These are phyloP conservation scores for Kryphioiulus occultus DNA, from an alignment of 2,888 invertebrate species.

Conservation along the genomic window DNA sequence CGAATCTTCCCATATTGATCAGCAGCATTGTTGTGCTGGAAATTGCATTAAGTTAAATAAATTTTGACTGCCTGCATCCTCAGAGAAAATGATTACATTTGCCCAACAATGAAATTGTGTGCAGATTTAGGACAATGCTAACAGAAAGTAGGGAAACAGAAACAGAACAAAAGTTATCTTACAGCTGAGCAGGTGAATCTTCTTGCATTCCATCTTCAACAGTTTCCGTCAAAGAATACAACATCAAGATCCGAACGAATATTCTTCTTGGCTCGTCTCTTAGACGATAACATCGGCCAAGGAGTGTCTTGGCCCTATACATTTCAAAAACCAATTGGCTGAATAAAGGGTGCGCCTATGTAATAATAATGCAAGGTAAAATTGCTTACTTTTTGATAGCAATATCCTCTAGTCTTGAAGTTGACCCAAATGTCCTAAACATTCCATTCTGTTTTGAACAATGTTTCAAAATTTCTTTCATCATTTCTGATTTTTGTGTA, in stretches of 20 bases:
- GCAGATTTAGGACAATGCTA: no score
- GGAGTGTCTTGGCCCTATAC: slow-evolving; percentile 55
- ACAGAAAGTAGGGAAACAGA: no score
- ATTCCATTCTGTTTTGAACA: neutral
- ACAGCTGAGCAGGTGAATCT: slow-evolving; percentile 56
- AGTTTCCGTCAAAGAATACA: slow-evolving; percentile 62
- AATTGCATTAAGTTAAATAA: neutral
- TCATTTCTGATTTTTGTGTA: neutral
- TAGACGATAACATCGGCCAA: slow-evolving; percentile 62
- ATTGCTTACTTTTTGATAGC: neutral
- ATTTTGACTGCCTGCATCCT: no score
- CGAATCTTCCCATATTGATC: slow-evolving; percentile 63
- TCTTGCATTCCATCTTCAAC: slow-evolving; percentile 58
- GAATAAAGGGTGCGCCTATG: no score
- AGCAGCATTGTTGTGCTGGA: slow-evolving; percentile 61
- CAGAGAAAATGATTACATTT: no score
- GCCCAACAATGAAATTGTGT: no score
- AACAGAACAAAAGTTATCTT: slow-evolving; percentile 40
- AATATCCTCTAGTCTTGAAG: slow-evolving; percentile 11
- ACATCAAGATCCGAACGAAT: slow-evolving; percentile 63
- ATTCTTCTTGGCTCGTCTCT: slow-evolving; percentile 60
- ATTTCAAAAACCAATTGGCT: neutral
- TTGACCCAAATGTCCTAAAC: slow-evolving; percentile 3
- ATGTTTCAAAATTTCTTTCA: neutral
- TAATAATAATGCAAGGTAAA: neutral